Evolutionary conservation across 1,140 invertebrate species (phyloP), one percentile per base, ranked within the genome.

Genomic region (Belonocnema kinseyi): DNA sequence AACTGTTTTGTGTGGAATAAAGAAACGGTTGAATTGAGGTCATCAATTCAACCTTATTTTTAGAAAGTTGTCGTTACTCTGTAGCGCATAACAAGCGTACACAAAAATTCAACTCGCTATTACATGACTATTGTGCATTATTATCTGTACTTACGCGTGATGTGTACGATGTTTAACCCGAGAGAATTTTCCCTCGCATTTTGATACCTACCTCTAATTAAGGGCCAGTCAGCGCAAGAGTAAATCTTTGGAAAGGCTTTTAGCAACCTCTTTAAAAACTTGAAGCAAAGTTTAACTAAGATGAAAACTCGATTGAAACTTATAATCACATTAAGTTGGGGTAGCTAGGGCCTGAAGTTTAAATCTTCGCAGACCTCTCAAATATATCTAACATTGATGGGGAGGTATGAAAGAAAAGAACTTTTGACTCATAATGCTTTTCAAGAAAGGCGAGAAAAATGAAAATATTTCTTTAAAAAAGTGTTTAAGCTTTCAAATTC

Each of bases 221-320:
- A 46, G 61, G n/a, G 33, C n/a, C 40, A 66, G 40, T 66, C 33
- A 66, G 61, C 61, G 40, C 26, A 66, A 66, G 40, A 40, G 61
- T 66, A 66, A 33, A 66, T 66, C 61, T 66, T 66, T 46, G n/a
- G 33, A 40, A 66, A 46, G 46, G 33, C 61, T 66, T 61, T 66
- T 66, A 66, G 61, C 40, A 46, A 66, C 13, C 61, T 66, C 61
- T 66, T 66, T 46, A 66, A 26, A 66, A 66, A 46, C 26, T 66
- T 66, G n/a, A 40, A 16, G 26, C 26, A 40, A 66, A 66, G 33
- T 66, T 46, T 66, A 66, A 66, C 61, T 40, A 33, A 66, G 61
- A 66, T 66, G 33, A 66, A 66, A 66, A 66, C 61, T 66, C 61
- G 14, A 33, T 66, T 12, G 61, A 66, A 66, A 66, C 61, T 66